phyloP scores from a whole-genome alignment of 2,113 vertebrate genomes.

The Suncus etruscus region DNA sequence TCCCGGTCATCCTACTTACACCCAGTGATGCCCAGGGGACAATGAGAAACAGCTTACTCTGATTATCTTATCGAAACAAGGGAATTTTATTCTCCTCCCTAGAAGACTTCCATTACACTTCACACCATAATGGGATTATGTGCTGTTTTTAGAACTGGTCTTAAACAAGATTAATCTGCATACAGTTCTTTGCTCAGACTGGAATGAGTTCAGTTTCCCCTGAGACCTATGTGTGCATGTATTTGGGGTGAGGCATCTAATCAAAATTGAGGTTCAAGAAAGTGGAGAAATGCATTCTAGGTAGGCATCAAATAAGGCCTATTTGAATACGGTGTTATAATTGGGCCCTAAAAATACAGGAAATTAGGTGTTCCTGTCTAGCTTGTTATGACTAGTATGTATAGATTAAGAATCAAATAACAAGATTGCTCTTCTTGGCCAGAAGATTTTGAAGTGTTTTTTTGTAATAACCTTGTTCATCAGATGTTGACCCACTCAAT shows the following conservation, averaged over 20 bases:
- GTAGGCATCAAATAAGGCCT: background rate
- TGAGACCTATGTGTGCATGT: background rate
- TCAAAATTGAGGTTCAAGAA: slow-evolving; percentile 8
- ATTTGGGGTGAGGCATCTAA: background rate
- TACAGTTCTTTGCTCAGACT: background rate
- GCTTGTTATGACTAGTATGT: slow-evolving; percentile 19
- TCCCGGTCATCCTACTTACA: background rate
- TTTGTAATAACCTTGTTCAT: background rate
- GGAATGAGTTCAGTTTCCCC: background rate
- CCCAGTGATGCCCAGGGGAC: background rate
- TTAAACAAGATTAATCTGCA: slow-evolving; percentile 30
- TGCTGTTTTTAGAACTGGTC: background rate
- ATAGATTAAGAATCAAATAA: background rate
- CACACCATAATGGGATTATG: background rate
- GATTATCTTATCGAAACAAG: background rate
- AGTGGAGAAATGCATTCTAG: slow-evolving; percentile 27
- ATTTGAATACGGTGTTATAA: background rate
- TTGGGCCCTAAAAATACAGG: slow-evolving; percentile 1
- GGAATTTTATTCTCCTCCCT: background rate
- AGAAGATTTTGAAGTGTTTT: background rate
- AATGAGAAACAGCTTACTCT: slow-evolving; percentile 28
- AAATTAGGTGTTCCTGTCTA: background rate
- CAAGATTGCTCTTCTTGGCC: slow-evolving; percentile 15
- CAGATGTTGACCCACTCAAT: background rate
- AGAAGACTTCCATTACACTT: slow-evolving; percentile 48